Evolutionary conservation across 2,797 vertebrate species (phyloP).

Genomic region (Rhinophrynus dorsalis): DNA sequence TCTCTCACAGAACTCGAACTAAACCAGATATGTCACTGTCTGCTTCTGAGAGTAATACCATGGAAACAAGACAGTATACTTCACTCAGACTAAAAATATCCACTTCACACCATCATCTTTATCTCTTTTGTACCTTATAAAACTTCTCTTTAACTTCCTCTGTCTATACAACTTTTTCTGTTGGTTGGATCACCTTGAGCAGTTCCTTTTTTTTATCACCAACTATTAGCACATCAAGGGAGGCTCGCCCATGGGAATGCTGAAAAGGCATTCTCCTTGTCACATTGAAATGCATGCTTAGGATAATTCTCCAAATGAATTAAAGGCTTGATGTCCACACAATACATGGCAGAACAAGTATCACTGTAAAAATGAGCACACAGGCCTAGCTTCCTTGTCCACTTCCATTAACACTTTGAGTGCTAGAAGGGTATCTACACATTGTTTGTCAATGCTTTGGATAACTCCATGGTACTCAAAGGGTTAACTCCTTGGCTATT

Average conservation of each 20-base stretch:
- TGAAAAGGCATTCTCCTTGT: slow-evolving; percentile 33
- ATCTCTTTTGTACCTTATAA: slow-evolving; percentile 50
- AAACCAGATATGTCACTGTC: slow-evolving; percentile 54
- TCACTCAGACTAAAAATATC: slow-evolving; percentile 61
- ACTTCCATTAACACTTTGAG: too few relatives aligned
- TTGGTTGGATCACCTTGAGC: slow-evolving; percentile 45
- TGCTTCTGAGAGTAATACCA: slow-evolving; percentile 57
- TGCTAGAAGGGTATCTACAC: too few relatives aligned
- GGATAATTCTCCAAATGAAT: slow-evolving; percentile 37
- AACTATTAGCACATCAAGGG: slow-evolving; percentile 51
- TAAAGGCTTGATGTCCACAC: background rate
- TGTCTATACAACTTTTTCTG: slow-evolving; percentile 49
- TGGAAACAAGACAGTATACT: slow-evolving; percentile 63
- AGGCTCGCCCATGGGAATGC: slow-evolving; percentile 13
- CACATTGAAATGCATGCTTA: slow-evolving; percentile 14
- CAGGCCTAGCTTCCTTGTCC: background rate
- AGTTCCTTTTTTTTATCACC: slow-evolving; percentile 50
- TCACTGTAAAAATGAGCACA: background rate
- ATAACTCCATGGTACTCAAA: too few relatives aligned
- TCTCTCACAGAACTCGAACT: slow-evolving; percentile 54
- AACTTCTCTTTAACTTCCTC: slow-evolving; percentile 51
- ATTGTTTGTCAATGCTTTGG: too few relatives aligned
- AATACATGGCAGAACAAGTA: background rate
- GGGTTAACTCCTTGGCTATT: too few relatives aligned
- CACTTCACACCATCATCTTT: slow-evolving; percentile 53